phyloP scores from a whole-genome alignment of 2,113 vertebrate species.

The Oriolus oriolus region DNA sequence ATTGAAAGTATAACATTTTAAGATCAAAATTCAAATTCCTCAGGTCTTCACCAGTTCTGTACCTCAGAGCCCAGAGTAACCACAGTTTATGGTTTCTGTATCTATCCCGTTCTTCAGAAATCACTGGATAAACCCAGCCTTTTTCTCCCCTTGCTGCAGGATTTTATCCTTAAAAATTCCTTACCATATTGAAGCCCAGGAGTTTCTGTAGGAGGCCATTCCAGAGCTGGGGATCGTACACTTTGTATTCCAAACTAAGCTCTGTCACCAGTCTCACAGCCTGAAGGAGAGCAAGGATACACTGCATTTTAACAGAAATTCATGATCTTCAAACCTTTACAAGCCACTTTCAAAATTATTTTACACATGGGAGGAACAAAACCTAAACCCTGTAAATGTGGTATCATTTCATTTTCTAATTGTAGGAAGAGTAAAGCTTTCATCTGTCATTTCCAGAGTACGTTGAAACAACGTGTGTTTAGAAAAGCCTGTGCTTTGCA shows the following conservation, averaged over 20 bases:
- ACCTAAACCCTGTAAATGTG: fast-evolving
- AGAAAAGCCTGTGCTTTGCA: neutral
- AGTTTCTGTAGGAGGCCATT: conserved; percentile 91
- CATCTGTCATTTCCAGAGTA: neutral
- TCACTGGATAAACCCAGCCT: neutral
- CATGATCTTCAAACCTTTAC: neutral
- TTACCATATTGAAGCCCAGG: conserved; percentile 87
- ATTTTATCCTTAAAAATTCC: neutral
- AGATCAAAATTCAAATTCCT: neutral
- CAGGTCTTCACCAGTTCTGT: neutral
- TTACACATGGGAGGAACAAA: neutral
- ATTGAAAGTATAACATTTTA: neutral
- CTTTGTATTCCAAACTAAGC: conserved; percentile 87
- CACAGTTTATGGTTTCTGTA: neutral
- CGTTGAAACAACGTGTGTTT: neutral
- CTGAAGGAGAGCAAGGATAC: conserved; percentile 60
- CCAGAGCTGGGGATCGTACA: conserved; percentile 90
- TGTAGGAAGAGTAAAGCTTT: neutral
- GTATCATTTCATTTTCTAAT: neutral
- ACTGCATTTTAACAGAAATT: neutral
- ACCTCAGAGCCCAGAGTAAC: neutral
- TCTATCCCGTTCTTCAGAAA: neutral
- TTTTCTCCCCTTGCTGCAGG: neutral
- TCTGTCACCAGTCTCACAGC: conserved; percentile 88
- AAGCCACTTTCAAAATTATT: neutral